Evolutionary conservation across 2,888 invertebrate genomes (phyloP), one percentile per base, ranked within the genome.

Genomic region (Nomada ruficornis): DNA sequence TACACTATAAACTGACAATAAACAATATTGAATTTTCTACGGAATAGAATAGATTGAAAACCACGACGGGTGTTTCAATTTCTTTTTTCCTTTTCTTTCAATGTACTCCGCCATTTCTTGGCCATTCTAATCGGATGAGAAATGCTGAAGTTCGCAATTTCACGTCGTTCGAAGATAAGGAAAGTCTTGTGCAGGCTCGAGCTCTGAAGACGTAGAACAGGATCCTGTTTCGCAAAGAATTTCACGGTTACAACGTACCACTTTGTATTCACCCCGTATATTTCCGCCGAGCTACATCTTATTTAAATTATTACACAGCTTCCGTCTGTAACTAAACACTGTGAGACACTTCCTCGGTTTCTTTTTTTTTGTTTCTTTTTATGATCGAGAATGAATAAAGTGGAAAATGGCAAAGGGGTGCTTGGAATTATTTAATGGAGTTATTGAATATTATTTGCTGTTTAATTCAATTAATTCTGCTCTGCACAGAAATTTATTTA

Each of bases 231-330:
- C 47, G 60, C 64, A 55, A 70, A 73, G 55, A 83, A 86, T 77
- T 80, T 80, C 74, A 15, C 42, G 42, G 36, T 62, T n/a, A n/a
- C 60, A 54, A 70, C 29, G 2, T 1, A n/a, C 52, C 77, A 64
- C 69, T 86, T 83, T 86, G 73, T 67, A 83, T 86, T 26, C 26
- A 26, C 26, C 26, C 26, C 26, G 26, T 26, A 26, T 26, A 26
- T 26, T 26, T 26, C 23, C 64, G 23, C 11, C 63, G 60, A 73
- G 57, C 62, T 86, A 72, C 67, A 55, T 57, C 77, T 83, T 70
- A 73, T 80, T 77, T 65, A 76, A 83, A 80, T 86, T 63, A 44
- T 20, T 60, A 7, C 1, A n/a, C 18, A 18, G 18, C 44, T 47
- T 26, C 11, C 23, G 7, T 1, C 18, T 5, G 50, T 52, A 29